phyloP scores from a whole-genome alignment of 1,140 invertebrate species.

The Drosophila nigrodunni region DNA sequence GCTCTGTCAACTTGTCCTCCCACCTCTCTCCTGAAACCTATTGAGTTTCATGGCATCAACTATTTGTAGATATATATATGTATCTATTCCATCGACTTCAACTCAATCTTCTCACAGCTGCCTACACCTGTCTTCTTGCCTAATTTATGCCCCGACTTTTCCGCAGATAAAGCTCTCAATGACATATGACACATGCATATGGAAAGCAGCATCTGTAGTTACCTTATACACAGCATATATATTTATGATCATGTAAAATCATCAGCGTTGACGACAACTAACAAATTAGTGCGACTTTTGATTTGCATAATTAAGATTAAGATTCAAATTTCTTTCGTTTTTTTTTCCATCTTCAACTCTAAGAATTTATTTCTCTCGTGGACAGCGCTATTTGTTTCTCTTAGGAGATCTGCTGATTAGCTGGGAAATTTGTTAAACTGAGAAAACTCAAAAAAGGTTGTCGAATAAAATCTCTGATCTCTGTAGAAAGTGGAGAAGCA shows the following conservation, averaged over 20 bases:
- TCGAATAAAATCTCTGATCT: slow-evolving; percentile 4
- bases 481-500: slow-evolving; percentile 10
- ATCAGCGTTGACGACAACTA: slow-evolving; percentile 64
- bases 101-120: slow-evolving; percentile 66
- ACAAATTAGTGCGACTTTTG: slow-evolving; percentile 75
- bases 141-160: slow-evolving; percentile 62
- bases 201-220: slow-evolving; percentile 24
- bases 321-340: slow-evolving; percentile 27
- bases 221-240: not conserved
- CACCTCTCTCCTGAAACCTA: slow-evolving; percentile 35
- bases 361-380: not conserved
- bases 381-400: slow-evolving; percentile 21
- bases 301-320: slow-evolving; percentile 74
- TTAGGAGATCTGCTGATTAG: slow-evolving; percentile 23
- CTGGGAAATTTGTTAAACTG: not conserved
- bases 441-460: not conserved
- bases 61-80: not conserved
- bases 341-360: not conserved
- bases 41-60: slow-evolving; percentile 45
- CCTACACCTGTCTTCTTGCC: slow-evolving; percentile 69
- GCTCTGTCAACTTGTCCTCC: slow-evolving; percentile 29
- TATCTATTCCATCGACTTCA: slow-evolving; percentile 6
- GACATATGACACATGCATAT: slow-evolving; percentile 59
- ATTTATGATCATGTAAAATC: slow-evolving; percentile 63
- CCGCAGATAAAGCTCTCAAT: slow-evolving; percentile 62